Evolutionary conservation across 2,888 invertebrate genomes (phyloP).

Genomic region (Cantharis lateralis): DNA sequence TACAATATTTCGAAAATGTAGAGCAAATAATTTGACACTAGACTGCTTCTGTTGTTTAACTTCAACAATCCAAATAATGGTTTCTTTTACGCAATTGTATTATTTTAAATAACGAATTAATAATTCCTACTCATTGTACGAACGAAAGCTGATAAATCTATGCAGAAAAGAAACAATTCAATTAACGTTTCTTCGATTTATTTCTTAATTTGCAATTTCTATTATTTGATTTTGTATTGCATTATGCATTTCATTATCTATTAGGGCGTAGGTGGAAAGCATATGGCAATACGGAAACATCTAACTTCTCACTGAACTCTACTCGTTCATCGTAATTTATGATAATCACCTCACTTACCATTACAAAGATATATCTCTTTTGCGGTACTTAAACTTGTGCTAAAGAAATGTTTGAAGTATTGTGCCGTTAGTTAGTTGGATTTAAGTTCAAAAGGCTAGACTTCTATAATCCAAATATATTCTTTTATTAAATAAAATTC

Average conservation of each 20-base stretch:
- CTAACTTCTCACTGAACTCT: slow-evolving; percentile 32
- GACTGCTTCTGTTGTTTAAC: not conserved
- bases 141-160: not conserved
- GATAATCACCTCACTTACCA: slow-evolving; percentile 33
- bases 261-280: slow-evolving; percentile 31
- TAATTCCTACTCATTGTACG: not conserved
- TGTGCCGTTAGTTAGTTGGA: slow-evolving; percentile 28
- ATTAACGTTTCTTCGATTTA: not conserved
- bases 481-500: not conserved
- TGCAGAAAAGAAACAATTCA: not conserved
- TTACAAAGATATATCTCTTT: slow-evolving; percentile 33
- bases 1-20: not conserved
- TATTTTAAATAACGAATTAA: not conserved
- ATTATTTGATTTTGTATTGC: slow-evolving; percentile 14
- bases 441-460: slow-evolving; percentile 29
- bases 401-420: slow-evolving; percentile 18
- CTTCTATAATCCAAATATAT: slow-evolving; percentile 23
- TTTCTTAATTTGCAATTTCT: not conserved
- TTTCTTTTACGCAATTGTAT: not conserved
- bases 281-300: slow-evolving; percentile 36
- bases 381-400: slow-evolving; percentile 27
- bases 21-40: not conserved
- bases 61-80: not conserved
- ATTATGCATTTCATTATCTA: slow-evolving; percentile 32
- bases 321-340: slow-evolving; percentile 36